A percentile compares a stretch with the other conserved stretches of the same genome.
These are phyloP conservation scores for Leptodactylus fuscus DNA, from an alignment of 2,113 vertebrate genomes.

Conservation along the genomic window DNA sequence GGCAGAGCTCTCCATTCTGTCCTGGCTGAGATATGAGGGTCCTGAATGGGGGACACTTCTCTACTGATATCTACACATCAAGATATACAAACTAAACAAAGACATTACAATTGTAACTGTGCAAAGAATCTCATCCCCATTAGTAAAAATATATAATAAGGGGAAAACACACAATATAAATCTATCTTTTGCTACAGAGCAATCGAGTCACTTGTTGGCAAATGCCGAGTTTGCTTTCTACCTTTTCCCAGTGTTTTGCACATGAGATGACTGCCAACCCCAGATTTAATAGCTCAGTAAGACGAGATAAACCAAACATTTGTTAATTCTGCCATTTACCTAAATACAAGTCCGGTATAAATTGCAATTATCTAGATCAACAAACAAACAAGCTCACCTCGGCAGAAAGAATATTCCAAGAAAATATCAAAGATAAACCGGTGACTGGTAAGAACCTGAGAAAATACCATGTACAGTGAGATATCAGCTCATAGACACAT, in stretches of 20 bases:
- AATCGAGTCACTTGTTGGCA: not conserved
- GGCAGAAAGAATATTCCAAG: not conserved
- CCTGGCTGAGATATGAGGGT: too few relatives aligned
- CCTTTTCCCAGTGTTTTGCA: not conserved
- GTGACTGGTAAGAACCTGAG: not conserved
- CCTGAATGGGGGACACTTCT: too few relatives aligned
- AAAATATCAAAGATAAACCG: not conserved
- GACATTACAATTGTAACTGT: too few relatives aligned
- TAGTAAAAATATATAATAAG: too few relatives aligned
- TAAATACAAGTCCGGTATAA: not conserved
- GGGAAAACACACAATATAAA: not conserved
- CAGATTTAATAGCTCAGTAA: constrained; percentile 13
- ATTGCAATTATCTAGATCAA: not conserved
- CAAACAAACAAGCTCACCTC: not conserved
- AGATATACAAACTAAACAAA: too few relatives aligned
- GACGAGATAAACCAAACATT: not conserved
- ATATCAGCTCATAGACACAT: not conserved
- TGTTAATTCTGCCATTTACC: constrained; percentile 5
- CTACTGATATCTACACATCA: too few relatives aligned
- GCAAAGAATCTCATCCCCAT: too few relatives aligned
- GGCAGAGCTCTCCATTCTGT: too few relatives aligned
- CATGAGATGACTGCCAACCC: not conserved
- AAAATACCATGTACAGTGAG: not conserved
- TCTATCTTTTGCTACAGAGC: not conserved
- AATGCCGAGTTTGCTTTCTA: not conserved